phyloP scores from a whole-genome alignment of 2,113 vertebrate genomes.

The Astur gentilis region DNA sequence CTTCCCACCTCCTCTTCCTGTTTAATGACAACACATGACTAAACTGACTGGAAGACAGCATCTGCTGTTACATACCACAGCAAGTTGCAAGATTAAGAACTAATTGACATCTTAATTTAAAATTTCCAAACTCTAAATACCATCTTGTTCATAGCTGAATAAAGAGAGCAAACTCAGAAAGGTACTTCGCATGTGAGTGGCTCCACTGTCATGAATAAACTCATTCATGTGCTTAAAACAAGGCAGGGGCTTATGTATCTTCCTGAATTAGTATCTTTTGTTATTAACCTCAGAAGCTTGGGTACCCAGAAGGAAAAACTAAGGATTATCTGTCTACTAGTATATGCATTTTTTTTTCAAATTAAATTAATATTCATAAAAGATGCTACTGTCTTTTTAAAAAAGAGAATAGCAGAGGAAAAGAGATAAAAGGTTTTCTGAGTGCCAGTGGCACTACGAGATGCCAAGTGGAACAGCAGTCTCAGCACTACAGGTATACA shows the following conservation, averaged over 20 bases:
- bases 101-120: conserved; percentile 17
- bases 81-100: not conserved
- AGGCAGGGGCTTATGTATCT: not conserved
- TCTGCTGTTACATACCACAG: not conserved
- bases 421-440: conserved; percentile 48
- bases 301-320: conserved; percentile 3
- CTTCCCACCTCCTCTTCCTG: not conserved
- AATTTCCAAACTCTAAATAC: not conserved
- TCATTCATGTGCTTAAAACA: not conserved
- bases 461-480: conserved; percentile 4
- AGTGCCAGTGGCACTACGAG: conserved; percentile 1
- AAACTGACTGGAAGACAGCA: not conserved
- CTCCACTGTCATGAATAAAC: not conserved
- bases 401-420: conserved; percentile 1
- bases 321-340: not conserved
- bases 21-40: not conserved
- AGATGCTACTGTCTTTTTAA: not conserved
- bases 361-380: conserved; percentile 43
- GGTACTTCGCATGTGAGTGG: not conserved
- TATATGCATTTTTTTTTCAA: not conserved
- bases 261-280: not conserved
- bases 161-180: not conserved
- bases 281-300: not conserved
- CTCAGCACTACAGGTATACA: conserved; percentile 31
- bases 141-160: not conserved